Conservation (phyloP, 2,113 vertebrate species). For the human (Homo sapiens) region DNA sequence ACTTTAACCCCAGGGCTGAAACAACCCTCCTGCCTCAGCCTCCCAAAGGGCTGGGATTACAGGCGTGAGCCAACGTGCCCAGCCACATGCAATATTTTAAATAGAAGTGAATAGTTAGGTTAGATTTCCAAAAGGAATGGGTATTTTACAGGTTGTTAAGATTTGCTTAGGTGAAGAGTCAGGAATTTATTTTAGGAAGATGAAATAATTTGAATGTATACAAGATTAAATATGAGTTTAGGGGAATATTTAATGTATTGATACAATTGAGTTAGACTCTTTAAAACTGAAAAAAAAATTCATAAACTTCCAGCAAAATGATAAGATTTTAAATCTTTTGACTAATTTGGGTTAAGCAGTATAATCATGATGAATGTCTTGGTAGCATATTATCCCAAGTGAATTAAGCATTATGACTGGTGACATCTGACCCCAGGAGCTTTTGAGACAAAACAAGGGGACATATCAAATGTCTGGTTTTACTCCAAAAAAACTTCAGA, state of each 20-base stretch:
- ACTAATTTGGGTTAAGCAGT: background rate
- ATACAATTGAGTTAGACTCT: background rate
- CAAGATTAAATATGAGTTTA: constrained; percentile 17
- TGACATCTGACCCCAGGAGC: background rate
- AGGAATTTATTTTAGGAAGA: background rate
- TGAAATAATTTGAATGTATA: constrained; percentile 38
- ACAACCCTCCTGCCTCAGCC: too few species aligned
- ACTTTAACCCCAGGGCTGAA: too few species aligned
- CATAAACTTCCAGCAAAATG: constrained; percentile 1
- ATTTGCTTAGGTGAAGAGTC: background rate
- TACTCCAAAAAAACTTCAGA: background rate
- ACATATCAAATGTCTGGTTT: constrained; percentile 22
- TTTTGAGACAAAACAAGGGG: constrained; percentile 47
- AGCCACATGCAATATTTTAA: background rate
- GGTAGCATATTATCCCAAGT: background rate
- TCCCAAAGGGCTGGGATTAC: too few species aligned
- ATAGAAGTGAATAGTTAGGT: background rate
- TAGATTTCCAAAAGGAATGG: background rate
- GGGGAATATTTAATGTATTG: background rate
- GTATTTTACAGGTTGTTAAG: background rate
- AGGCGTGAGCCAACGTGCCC: too few species aligned
- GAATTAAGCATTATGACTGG: constrained; percentile 21
- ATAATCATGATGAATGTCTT: background rate
- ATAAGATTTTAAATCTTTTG: constrained; percentile 25
- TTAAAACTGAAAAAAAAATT: background rate